Evolutionary conservation across 2,797 vertebrate species (phyloP), one percentile per base, ranked within the genome.

Genomic region (Gambusia yucatana): DNA sequence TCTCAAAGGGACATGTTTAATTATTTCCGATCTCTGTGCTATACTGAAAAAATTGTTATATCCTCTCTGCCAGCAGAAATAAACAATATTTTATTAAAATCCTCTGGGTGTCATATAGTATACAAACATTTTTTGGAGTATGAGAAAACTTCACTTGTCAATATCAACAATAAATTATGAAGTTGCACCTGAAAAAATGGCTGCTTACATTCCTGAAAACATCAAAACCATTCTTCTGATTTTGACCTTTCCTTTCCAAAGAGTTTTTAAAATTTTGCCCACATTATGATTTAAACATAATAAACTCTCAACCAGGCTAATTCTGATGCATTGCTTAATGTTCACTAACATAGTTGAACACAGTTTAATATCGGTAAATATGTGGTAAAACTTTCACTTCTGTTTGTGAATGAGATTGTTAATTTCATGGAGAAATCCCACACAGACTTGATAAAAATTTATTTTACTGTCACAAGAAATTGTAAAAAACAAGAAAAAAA

Each of bases 71-170:
- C 67, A 44, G 67, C 67, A 70, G 41, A 44, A 70, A 46, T 70
- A 70, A 70, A 70, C 25, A 70, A 44, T 46, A 70, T 70, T 70
- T 44, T 70, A 70, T 46, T 70, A 46, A 70, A 70, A 44, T 70
- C 6, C 13, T 43, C 6, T 44, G 25, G 44, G 41, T 70, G 63
- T 67, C 63, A 67, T 67, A 6, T 17, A n/a, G 25, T 46, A 41
- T 69, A 6, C 8, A 43, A n/a, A 69, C 1, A 11, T 69, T 11
- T 39, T 67, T 67, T 9, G 9, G 8, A 25, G 20, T 43, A 43
- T 69, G 0, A 69, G 39, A 11, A 43, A 25, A 14, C 10, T 69
- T n/a, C 0, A 13, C 39, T 43, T 69, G 61, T 6, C 33, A 65
- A 22, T 17, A 22, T 65, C 30, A 67, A 67, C 36, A 67, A 67